phyloP scores from a whole-genome alignment of 2,888 invertebrate species.

The Philhelius pedissequus region DNA sequence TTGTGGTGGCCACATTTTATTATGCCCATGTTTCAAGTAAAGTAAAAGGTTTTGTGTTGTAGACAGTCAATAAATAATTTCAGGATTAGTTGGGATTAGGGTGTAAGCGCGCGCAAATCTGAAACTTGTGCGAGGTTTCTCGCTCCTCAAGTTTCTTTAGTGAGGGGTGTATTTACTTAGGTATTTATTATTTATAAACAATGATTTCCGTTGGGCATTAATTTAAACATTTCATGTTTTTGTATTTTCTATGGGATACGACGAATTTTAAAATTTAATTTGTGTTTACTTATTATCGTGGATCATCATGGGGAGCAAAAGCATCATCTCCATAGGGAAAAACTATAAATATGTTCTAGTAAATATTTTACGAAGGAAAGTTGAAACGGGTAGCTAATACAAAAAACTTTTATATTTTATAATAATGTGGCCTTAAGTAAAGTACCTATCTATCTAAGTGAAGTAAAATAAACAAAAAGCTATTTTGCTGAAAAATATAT shows the following conservation, averaged over 20 bases:
- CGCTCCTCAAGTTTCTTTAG: not conserved
- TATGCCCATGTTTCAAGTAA: slow-evolving; percentile 63
- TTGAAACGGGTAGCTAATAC: not conserved
- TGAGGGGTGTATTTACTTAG: not conserved
- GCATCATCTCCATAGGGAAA: not conserved
- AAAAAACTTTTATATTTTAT: not conserved
- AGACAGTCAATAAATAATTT: slow-evolving; percentile 68
- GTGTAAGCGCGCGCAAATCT: slow-evolving; percentile 47
- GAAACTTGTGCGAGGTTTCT: not conserved
- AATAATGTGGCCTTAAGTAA: not conserved
- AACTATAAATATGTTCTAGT: not conserved
- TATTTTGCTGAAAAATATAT: no score
- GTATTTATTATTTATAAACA: slow-evolving; percentile 66
- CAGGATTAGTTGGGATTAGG: slow-evolving; percentile 66
- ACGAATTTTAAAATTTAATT: slow-evolving; percentile 32
- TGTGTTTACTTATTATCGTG: not conserved
- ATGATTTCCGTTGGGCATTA: slow-evolving; percentile 66
- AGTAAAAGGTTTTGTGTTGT: slow-evolving; percentile 68
- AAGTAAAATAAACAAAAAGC: no score
- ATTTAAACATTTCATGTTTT: slow-evolving; percentile 25
- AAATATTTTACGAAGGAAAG: slow-evolving; percentile 16
- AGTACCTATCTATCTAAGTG: no score
- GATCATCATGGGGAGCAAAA: not conserved
- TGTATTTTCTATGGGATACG: not conserved
- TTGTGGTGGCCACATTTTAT: slow-evolving; percentile 66